These are phyloP conservation scores for Drosophila santomea DNA, from an alignment of 1,140 invertebrate genomes.

Conservation along the genomic window DNA sequence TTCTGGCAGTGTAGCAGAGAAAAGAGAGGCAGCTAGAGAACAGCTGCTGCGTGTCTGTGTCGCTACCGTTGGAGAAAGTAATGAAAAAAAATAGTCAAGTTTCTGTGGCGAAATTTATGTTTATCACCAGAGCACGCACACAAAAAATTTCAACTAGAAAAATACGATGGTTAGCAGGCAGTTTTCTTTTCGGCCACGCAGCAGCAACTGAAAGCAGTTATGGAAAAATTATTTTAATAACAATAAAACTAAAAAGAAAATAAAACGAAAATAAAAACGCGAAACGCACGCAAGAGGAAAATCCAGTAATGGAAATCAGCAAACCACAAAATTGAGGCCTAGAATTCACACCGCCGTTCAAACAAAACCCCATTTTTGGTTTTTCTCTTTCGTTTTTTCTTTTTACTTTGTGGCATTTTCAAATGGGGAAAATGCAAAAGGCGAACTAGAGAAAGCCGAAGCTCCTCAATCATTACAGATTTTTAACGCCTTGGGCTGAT, in stretches of 20 bases:
- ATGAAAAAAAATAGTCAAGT: constrained; percentile 50
- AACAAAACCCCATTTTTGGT: constrained; percentile 2
- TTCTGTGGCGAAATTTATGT: constrained; percentile 73
- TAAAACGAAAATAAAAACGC: constrained; percentile 48
- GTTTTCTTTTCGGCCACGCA: constrained; percentile 70
- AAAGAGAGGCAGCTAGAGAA: constrained; percentile 9
- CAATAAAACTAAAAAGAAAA: constrained; percentile 16
- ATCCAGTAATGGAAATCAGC: constrained; percentile 43
- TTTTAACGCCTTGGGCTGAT: constrained; percentile 43
- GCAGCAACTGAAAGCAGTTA: constrained; percentile 54
- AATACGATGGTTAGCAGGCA: constrained; percentile 33
- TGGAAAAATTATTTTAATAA: constrained; percentile 45
- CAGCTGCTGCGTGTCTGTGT: constrained; percentile 55
- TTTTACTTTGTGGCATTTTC: background rate
- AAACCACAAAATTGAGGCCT: constrained; percentile 50
- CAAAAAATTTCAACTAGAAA: constrained; percentile 38
- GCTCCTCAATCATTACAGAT: constrained; percentile 28
- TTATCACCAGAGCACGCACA: constrained; percentile 60
- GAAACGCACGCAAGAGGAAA: constrained; percentile 33
- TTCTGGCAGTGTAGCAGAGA: background rate
- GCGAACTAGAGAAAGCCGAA: constrained; percentile 32
- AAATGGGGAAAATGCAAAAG: constrained; percentile 14
- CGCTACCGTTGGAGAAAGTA: constrained; percentile 60
- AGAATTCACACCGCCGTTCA: constrained; percentile 55
- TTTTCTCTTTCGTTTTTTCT: background rate